A percentile compares a stretch with the other conserved stretches of the same genome.
Conservation (phyloP, 2,888 invertebrate genomes). For the Drosophila dives region DNA sequence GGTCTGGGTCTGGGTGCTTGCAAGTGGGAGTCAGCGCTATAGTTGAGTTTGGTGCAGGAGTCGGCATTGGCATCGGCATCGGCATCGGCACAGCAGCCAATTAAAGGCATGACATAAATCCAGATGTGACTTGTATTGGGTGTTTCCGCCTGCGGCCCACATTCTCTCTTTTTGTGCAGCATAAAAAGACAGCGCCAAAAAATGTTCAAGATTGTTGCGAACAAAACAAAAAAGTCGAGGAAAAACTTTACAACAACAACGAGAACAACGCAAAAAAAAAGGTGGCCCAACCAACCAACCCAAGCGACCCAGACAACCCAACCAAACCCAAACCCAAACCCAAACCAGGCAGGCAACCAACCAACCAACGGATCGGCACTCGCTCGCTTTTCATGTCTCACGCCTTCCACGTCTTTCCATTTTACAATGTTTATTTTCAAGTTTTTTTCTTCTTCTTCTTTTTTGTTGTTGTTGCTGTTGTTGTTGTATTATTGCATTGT, state of each 20-base stretch:
- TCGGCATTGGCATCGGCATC: slow-evolving; percentile 26
- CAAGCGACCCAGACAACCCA: slow-evolving; percentile 27
- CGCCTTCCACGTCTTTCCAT: slow-evolving; percentile 67
- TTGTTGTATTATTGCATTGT: slow-evolving; percentile 71
- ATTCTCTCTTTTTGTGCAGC: slow-evolving; percentile 49
- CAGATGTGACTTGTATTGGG: slow-evolving; percentile 85
- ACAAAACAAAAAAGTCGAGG: slow-evolving; percentile 69
- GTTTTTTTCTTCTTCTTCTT: slow-evolving; percentile 16
- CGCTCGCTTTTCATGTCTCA: slow-evolving; percentile 73
- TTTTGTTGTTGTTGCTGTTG: background rate
- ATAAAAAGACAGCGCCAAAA: slow-evolving; percentile 71
- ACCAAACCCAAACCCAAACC: slow-evolving; percentile 4
- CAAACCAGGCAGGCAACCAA: slow-evolving; percentile 14
- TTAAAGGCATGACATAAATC: slow-evolving; percentile 85
- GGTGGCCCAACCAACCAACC: slow-evolving; percentile 33
- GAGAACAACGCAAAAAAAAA: slow-evolving; percentile 29
- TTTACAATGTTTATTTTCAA: slow-evolving; percentile 62
- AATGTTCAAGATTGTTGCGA: slow-evolving; percentile 78
- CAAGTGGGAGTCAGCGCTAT: slow-evolving; percentile 5
- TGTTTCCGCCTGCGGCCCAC: slow-evolving; percentile 84
- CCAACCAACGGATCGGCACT: slow-evolving; percentile 41
- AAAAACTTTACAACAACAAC: slow-evolving; percentile 66
- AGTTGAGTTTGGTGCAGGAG: slow-evolving; percentile 8
- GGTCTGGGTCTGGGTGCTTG: slow-evolving; percentile 18
- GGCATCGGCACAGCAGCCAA: slow-evolving; percentile 83